A percentile compares a stretch with the other conserved stretches of the same genome.
phyloP scores from a whole-genome alignment of 1,140 invertebrate species.

The Callitettix versicolor region DNA sequence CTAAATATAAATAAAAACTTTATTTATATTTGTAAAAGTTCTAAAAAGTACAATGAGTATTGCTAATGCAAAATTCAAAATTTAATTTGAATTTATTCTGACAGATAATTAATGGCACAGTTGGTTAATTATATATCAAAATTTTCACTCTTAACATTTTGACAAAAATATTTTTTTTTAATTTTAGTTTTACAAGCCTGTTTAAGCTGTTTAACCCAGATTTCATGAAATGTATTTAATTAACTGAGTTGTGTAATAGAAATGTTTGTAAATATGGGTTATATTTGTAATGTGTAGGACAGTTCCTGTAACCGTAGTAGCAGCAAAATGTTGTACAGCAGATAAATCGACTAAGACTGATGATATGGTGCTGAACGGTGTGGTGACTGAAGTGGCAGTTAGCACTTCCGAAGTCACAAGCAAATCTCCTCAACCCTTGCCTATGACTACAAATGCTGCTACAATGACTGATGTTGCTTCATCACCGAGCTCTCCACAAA shows the following conservation, averaged over 20 bases:
- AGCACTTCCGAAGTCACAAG: neutral
- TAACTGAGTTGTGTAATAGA: neutral
- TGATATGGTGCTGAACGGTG: slow-evolving; percentile 29
- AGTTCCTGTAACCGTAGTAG: slow-evolving; percentile 27
- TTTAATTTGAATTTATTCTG: no score
- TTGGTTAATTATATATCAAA: no score
- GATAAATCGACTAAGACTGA: slow-evolving; percentile 43
- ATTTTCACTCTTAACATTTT: no score
- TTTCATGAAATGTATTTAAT: no score
- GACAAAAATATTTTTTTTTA: no score
- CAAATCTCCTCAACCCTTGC: neutral
- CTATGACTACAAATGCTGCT: slow-evolving; percentile 18
- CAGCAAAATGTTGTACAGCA: slow-evolving; percentile 36
- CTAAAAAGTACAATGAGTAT: no score
- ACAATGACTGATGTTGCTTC: slow-evolving; percentile 27
- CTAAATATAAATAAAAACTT: no score
- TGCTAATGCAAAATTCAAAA: no score
- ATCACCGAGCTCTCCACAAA: slow-evolving; percentile 29
- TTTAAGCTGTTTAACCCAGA: no score
- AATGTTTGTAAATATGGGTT: neutral
- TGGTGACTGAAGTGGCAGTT: slow-evolving; percentile 20
- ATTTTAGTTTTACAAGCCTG: no score
- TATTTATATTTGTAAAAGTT: no score
- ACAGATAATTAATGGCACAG: no score
- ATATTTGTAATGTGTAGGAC: slow-evolving; percentile 7